Conservation (phyloP, 2,113 vertebrate genomes). For the Anas platyrhynchos region DNA sequence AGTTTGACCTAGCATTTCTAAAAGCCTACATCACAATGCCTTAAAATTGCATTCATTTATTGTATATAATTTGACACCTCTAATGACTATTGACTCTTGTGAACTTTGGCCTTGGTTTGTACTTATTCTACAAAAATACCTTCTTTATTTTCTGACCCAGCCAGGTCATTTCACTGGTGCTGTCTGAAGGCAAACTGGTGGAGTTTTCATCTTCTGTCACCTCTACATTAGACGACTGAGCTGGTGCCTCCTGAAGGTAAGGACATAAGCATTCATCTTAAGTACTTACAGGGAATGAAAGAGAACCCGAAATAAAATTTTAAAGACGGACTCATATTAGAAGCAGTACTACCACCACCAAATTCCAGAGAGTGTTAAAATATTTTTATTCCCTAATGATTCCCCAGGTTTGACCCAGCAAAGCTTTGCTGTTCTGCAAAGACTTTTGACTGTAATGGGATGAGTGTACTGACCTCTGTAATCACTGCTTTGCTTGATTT, state of each 20-base stretch:
- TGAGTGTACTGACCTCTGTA: background rate
- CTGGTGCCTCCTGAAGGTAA: constrained; percentile 26
- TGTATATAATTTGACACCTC: background rate
- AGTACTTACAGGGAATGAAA: background rate
- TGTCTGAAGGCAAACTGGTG: background rate
- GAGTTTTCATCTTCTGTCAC: constrained; percentile 63
- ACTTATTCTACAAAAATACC: constrained; percentile 62
- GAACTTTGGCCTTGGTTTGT: background rate
- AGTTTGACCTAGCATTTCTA: background rate
- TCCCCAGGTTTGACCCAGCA: background rate
- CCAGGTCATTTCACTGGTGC: constrained; percentile 77
- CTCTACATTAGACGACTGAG: constrained; percentile 29
- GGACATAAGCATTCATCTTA: background rate
- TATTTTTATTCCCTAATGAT: background rate
- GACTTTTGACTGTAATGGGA: background rate
- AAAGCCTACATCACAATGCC: background rate
- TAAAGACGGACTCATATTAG: background rate
- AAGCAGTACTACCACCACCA: background rate
- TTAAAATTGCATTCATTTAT: background rate
- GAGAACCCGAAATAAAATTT: background rate
- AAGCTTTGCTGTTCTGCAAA: background rate
- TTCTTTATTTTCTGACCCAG: constrained; percentile 73
- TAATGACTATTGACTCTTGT: background rate
- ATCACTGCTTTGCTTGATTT: background rate
- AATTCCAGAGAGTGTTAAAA: background rate